Base-by-base conservation (phyloP, 64 coral and sea anemone genomes). In the Exaiptasia diaphana region DNA sequence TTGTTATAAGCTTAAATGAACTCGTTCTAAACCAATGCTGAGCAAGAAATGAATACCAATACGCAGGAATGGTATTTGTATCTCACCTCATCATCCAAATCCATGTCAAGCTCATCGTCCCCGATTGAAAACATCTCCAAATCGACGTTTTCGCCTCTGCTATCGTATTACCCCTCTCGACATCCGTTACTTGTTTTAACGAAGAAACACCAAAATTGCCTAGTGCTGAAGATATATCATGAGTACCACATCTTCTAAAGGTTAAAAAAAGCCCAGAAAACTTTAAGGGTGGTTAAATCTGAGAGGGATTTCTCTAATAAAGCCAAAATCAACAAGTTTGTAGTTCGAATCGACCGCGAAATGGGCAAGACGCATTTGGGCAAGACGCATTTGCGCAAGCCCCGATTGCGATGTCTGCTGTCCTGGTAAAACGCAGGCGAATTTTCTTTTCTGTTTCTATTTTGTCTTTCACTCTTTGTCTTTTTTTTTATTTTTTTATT, bases 101-200 rank as follows among this genome's bases (percentile, higher is more conserved):
- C 69, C 2, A 87, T 50, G 30, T 87, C 84, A 58, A 87, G 55
- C 43, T 78, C 84, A 22, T 87, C 84, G n/a, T 87, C 84, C 36
- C 64, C 84, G 11, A 87, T 87, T 42, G 84, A 76, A 87, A 87
- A 87, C 73, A 87, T 46, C 45, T 28, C 41, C 59, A 33, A 62
- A 57, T 67, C 68, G 25, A 6, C n/a, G 4, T 38, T 39, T 10
- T 52, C 49, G 49, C n/a, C 49, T 52, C 49, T n/a, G 10, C 49
- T 52, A 52, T n/a, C 10, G 49, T n/a, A 52, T 52, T 12, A 52
- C 49, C n/a, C 10, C 49, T n/a, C 10, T n/a, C 49, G 10, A 52
- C 49, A 52, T 52, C n/a, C 49, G n/a, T n/a, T n/a, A n/a, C n/a
- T n/a, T 52, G 49, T 52, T 52, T 52, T n/a, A 52, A 52, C 10